phyloP scores from a whole-genome alignment of 92 coral and sea anemone genomes.

The Parazoanthus swiftii region DNA sequence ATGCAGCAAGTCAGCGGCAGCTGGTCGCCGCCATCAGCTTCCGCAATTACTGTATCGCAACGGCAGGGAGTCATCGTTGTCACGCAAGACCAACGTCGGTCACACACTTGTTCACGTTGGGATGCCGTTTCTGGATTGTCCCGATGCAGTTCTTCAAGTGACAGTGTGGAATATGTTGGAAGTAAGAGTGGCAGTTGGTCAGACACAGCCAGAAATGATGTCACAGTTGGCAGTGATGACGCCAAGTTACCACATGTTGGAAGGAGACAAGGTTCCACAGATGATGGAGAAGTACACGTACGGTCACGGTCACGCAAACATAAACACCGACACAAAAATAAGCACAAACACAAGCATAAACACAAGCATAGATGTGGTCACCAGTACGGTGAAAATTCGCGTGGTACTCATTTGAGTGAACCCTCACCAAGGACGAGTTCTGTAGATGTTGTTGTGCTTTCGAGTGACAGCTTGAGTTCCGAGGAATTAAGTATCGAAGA shows the following conservation, averaged over 20 bases:
- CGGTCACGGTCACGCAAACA: conserved; percentile 6
- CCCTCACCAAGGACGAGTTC: neutral
- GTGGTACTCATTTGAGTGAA: conserved; percentile 5
- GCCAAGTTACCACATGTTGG: neutral
- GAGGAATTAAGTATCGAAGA: conserved; percentile 6
- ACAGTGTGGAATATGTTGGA: conserved; percentile 20
- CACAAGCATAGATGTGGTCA: conserved; percentile 53
- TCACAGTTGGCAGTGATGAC: neutral
- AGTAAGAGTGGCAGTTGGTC: neutral
- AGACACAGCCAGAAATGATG: neutral
- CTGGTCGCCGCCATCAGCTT: conserved; percentile 64
- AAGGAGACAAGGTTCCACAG: neutral
- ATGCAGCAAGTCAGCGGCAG: neutral
- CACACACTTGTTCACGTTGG: neutral
- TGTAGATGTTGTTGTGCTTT: conserved; percentile 48
- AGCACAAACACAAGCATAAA: conserved; percentile 51
- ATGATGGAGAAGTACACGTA: neutral
- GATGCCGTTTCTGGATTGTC: neutral
- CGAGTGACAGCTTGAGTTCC: conserved; percentile 58
- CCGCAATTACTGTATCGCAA: conserved; percentile 38
- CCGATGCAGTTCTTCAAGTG: conserved; percentile 17
- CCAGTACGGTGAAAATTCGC: conserved; percentile 34
- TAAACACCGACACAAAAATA: conserved; percentile 40
- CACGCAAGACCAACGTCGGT: conserved; percentile 7
- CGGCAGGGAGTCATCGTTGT: conserved; percentile 27